phyloP scores from a whole-genome alignment of 2,113 vertebrate species.

The Pandion haliaetus region DNA sequence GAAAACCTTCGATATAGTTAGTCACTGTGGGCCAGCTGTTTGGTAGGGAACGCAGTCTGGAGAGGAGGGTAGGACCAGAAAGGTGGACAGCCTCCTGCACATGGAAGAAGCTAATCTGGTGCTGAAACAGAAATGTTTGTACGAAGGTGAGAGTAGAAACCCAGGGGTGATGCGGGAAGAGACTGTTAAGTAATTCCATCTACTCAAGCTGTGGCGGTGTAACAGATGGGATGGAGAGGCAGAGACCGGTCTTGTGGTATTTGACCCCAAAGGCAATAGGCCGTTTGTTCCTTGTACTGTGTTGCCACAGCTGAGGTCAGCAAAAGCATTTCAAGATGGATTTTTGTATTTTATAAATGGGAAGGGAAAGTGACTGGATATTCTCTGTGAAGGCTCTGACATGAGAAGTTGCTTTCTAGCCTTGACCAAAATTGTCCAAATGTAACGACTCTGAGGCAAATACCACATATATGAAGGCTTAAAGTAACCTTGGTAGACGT shows the following conservation, averaged over 20 bases:
- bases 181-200: neutral
- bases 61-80: neutral
- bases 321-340: neutral
- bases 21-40: neutral
- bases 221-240: neutral
- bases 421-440: neutral
- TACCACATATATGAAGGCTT: neutral
- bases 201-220: rapidly evolving
- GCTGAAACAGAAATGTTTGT: neutral
- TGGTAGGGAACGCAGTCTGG: neutral
- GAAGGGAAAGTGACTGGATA: neutral
- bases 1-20: neutral
- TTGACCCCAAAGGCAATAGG: neutral
- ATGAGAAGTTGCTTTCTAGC: neutral
- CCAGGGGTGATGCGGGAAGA: neutral
- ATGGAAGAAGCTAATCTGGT: neutral
- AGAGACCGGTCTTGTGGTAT: neutral
- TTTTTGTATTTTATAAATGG: neutral
- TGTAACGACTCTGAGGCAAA: neutral
- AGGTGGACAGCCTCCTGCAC: neutral
- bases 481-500: neutral
- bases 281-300: neutral
- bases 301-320: neutral
- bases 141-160: neutral
- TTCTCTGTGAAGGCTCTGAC: neutral